A percentile compares a stretch with the other conserved stretches of the same genome.
Conservation (phyloP, 2,113 vertebrate genomes). For the Amazona vittata region DNA sequence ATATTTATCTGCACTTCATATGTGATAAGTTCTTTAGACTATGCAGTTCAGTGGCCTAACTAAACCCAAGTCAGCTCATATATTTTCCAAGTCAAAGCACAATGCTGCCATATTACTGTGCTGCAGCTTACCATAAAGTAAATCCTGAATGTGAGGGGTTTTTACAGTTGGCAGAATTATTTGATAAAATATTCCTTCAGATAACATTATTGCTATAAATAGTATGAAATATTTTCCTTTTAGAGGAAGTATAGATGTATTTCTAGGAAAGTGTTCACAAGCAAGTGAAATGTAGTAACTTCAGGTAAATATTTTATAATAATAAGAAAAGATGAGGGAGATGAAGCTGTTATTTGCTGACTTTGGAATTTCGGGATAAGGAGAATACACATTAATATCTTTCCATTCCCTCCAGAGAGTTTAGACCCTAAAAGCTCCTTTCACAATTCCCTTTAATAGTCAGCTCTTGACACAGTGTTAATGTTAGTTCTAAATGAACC, state of each 20-base stretch:
- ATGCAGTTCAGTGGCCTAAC: neutral
- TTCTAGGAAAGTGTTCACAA: neutral
- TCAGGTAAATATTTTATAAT: neutral
- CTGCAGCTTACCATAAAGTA: neutral
- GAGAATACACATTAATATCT: neutral
- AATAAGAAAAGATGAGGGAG: neutral
- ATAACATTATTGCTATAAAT: neutral
- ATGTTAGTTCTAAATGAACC: neutral
- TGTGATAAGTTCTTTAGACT: neutral
- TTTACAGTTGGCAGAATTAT: neutral
- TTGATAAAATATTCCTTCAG: neutral
- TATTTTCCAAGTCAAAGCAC: constrained; percentile 47
- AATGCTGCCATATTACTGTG: neutral
- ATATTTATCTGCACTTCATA: neutral
- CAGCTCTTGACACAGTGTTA: neutral
- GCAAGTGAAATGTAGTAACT: neutral
- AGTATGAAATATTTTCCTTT: neutral
- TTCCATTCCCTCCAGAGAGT: neutral
- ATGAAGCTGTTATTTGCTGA: neutral
- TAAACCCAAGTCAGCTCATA: neutral
- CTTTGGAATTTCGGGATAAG: neutral
- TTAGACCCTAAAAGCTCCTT: neutral
- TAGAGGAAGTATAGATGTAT: neutral
- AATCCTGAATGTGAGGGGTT: neutral
- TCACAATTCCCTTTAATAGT: neutral